phyloP scores from a whole-genome alignment of 2,113 vertebrate genomes.

The Tachuris rubrigastra region DNA sequence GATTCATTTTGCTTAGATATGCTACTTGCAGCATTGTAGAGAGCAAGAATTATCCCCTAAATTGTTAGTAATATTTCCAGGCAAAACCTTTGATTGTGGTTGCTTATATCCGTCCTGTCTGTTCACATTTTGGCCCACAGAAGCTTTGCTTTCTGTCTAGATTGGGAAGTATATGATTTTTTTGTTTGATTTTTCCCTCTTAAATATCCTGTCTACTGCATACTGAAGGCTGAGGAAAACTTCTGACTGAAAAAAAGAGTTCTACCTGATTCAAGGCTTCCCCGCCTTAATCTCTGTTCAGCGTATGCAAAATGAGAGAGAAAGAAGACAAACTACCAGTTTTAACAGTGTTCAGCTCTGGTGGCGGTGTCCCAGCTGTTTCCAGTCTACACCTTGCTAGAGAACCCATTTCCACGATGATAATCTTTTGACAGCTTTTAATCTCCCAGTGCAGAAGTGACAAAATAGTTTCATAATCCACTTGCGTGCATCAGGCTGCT shows the following conservation, averaged over 20 bases:
- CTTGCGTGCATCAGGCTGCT: background rate
- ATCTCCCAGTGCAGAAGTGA: slow-evolving; percentile 27
- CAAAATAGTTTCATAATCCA: background rate
- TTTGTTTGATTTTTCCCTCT: background rate
- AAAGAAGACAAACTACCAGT: background rate
- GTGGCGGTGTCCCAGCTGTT: background rate
- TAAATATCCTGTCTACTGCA: background rate
- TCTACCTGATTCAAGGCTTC: background rate
- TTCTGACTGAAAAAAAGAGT: background rate
- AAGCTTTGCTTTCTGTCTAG: background rate
- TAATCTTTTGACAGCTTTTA: slow-evolving; percentile 45
- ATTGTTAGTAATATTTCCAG: background rate
- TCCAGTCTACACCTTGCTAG: background rate
- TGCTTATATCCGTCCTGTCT: background rate
- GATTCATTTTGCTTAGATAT: background rate
- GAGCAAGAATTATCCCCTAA: background rate
- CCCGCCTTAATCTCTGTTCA: background rate
- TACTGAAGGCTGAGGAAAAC: background rate
- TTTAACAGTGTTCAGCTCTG: background rate
- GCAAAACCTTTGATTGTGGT: background rate
- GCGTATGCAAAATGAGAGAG: background rate
- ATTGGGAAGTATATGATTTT: background rate
- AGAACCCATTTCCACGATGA: slow-evolving; percentile 13
- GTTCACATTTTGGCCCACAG: background rate
- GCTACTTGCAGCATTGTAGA: background rate